phyloP scores from a whole-genome alignment of 1,140 invertebrate species.

The Liolophura sinensis region DNA sequence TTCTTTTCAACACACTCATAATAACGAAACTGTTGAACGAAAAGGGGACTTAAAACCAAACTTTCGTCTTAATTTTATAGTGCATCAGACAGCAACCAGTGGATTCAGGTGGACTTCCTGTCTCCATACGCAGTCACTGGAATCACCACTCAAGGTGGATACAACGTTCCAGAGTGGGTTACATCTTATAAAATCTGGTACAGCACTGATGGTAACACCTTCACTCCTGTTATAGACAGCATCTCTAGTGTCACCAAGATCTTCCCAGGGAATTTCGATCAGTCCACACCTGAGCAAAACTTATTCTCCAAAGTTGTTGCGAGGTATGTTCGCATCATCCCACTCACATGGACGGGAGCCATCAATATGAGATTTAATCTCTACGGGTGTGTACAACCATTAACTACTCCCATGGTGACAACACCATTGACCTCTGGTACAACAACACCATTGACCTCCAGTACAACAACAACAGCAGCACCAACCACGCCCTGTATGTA shows the following conservation, averaged over 20 bases:
- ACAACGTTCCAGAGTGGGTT: conserved; percentile 66
- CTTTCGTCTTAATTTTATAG: conserved; percentile 24
- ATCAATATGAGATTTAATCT: neutral
- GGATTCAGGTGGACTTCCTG: conserved; percentile 66
- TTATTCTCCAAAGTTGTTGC: conserved; percentile 33
- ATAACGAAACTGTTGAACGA: too few relatives aligned
- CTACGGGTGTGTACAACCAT: neutral
- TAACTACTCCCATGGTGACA: too few relatives aligned
- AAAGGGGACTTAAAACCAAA: too few relatives aligned
- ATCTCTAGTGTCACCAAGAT: conserved; percentile 16
- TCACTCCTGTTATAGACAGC: conserved; percentile 25
- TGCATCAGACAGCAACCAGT: conserved; percentile 34
- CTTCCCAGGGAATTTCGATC: conserved; percentile 39
- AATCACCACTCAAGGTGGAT: conserved; percentile 68
- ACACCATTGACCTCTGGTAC: too few relatives aligned
- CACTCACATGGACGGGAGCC: neutral
- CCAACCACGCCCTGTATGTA: conserved; percentile 31
- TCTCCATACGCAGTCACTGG: conserved; percentile 76
- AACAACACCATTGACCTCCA: too few relatives aligned
- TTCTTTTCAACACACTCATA: too few relatives aligned
- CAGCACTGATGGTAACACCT: conserved; percentile 39
- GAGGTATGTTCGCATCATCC: conserved; percentile 33
- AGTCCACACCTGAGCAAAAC: conserved; percentile 33
- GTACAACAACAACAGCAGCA: too few relatives aligned
- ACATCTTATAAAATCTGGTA: conserved; percentile 68